Evolutionary conservation across 2,113 vertebrate genomes (phyloP).

Genomic region (Thunnus maccoyii): DNA sequence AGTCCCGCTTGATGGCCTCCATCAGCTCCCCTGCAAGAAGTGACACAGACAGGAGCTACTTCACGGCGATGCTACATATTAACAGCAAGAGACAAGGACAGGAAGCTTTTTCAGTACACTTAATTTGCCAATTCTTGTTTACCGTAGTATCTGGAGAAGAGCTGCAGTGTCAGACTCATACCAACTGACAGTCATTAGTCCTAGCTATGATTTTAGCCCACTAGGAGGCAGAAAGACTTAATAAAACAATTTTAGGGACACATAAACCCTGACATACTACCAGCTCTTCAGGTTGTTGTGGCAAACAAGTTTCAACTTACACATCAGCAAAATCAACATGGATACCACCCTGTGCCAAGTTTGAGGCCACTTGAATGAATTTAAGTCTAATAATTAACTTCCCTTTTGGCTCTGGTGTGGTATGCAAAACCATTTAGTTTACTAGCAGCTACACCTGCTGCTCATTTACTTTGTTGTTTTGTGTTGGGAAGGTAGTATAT

Average conservation of each 20-base stretch:
- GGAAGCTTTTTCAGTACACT: not conserved
- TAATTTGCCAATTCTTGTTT: not conserved
- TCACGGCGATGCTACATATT: not conserved
- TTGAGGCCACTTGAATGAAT: not conserved
- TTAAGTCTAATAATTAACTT: not conserved
- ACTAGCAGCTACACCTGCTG: not conserved
- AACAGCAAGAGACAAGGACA: not conserved
- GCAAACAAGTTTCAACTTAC: not conserved
- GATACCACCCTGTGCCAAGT: not conserved
- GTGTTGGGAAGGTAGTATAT: not conserved
- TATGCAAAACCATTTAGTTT: not conserved
- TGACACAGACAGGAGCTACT: constrained; percentile 7
- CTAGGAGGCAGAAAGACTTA: constrained; percentile 19
- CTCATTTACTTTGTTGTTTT: not conserved
- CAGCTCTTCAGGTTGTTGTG: not conserved
- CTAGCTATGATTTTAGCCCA: not conserved
- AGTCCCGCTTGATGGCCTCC: constrained; percentile 95
- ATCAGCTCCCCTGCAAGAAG: constrained; percentile 89
- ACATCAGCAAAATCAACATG: no score
- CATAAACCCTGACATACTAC: not conserved
- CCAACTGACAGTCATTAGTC: no score
- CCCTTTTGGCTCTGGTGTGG: not conserved
- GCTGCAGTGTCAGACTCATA: not conserved
- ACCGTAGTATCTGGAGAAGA: no score
- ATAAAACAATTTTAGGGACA: not conserved